Evolutionary conservation across 1,140 invertebrate species (phyloP).

Genomic region (Camponotus pennsylvanicus): DNA sequence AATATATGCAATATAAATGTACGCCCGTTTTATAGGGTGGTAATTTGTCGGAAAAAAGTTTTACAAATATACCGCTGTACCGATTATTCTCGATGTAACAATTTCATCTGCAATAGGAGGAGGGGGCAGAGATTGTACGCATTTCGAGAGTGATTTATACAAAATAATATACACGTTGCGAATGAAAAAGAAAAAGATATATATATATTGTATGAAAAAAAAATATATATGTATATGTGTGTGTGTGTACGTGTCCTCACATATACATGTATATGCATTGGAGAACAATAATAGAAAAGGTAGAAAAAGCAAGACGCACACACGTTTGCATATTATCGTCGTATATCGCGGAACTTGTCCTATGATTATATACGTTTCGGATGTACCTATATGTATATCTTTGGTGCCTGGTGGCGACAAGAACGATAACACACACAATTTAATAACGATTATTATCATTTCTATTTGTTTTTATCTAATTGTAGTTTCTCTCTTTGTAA

Average conservation of each 20-base stretch:
- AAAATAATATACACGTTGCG: conserved; percentile 61
- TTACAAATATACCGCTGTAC: not conserved
- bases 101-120: conserved; percentile 47
- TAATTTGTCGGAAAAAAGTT: conserved; percentile 18
- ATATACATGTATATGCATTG: conserved; percentile 61
- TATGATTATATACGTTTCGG: conserved; percentile 69
- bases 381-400: conserved; percentile 77
- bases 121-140: conserved; percentile 44
- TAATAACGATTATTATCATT: conserved; percentile 80
- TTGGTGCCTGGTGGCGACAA: conserved; percentile 82
- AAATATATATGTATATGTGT: conserved; percentile 62
- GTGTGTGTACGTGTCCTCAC: conserved; percentile 35
- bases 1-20: not conserved
- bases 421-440: conserved; percentile 72
- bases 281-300: conserved; percentile 66
- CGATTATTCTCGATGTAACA: conserved; percentile 8
- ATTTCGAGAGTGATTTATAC: conserved; percentile 29
- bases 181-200: conserved; percentile 52
- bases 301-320: conserved; percentile 64
- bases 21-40: not conserved
- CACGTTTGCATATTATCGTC: conserved; percentile 68
- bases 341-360: conserved; percentile 61
- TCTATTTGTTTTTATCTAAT: conserved; percentile 86
- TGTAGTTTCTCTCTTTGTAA: conserved; percentile 85
- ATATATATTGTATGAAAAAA: conserved; percentile 18